Conservation (phyloP, 1,140 invertebrate genomes). For the Drosophila albomicans region DNA sequence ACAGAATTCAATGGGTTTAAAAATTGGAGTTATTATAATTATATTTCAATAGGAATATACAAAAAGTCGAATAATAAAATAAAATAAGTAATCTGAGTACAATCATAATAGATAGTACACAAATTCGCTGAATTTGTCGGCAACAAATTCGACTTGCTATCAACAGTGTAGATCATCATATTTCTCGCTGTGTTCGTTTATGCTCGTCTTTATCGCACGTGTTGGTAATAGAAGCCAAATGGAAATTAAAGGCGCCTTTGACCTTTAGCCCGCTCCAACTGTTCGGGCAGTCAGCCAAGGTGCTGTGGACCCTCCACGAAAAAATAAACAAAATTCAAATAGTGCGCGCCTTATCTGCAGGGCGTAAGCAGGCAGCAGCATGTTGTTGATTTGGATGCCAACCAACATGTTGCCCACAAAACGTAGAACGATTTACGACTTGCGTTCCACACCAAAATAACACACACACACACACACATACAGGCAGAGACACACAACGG, state of each 20-base stretch:
- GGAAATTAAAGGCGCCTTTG: conserved; percentile 37
- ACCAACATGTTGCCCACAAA: conserved; percentile 49
- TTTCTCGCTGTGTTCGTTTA: background rate
- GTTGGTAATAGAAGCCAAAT: conserved; percentile 1
- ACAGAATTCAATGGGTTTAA: too few species aligned
- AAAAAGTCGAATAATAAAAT: too few species aligned
- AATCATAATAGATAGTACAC: too few species aligned
- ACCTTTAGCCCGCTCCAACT: conserved; percentile 29
- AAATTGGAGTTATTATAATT: too few species aligned
- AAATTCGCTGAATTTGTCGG: too few species aligned
- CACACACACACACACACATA: background rate
- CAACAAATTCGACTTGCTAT: too few species aligned
- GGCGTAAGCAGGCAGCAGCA: background rate
- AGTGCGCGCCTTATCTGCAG: conserved; percentile 66
- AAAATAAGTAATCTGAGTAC: too few species aligned
- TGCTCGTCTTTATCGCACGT: conserved; percentile 27
- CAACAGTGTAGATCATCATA: too few species aligned
- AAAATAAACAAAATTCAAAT: conserved; percentile 69
- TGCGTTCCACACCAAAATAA: conserved; percentile 66
- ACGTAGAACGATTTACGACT: conserved; percentile 23
- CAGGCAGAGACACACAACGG: too few species aligned
- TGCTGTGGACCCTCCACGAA: background rate
- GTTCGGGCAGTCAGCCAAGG: background rate
- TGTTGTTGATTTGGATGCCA: conserved; percentile 4
- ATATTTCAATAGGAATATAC: too few species aligned